Conservation (phyloP, 2,888 invertebrate species). For the Willowsia nigromaculata region DNA sequence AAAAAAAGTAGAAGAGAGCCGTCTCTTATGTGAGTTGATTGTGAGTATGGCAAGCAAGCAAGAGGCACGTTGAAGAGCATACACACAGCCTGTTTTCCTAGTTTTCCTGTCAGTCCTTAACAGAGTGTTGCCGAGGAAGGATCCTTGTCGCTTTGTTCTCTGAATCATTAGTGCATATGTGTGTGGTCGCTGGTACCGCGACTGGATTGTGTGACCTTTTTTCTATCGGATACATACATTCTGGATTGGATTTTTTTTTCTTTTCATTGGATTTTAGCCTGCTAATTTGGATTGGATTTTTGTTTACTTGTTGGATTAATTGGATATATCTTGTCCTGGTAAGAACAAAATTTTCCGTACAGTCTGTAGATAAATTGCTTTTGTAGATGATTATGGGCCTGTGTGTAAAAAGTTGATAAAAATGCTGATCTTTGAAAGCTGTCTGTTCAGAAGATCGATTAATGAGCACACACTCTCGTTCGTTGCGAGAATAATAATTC, state of each 20-base stretch:
- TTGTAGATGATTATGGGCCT: neutral
- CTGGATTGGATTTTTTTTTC: constrained; percentile 45
- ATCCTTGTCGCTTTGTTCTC: constrained; percentile 59
- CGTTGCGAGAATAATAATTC: too few species aligned
- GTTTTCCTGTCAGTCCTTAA: constrained; percentile 68
- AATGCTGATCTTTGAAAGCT: neutral
- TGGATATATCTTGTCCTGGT: constrained; percentile 33
- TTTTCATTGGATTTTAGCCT: constrained; percentile 16
- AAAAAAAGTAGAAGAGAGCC: neutral
- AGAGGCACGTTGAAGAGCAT: constrained; percentile 21
- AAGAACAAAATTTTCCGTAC: neutral
- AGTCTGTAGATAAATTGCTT: constrained; percentile 12
- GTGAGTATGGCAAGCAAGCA: neutral
- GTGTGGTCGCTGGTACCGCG: constrained; percentile 62
- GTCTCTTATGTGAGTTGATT: neutral
- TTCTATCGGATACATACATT: constrained; percentile 30
- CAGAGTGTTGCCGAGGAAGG: constrained; percentile 64
- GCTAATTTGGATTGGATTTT: constrained; percentile 37
- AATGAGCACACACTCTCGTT: neutral
- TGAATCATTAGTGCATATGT: constrained; percentile 63
- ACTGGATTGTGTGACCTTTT: constrained; percentile 54
- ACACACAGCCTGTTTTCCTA: constrained; percentile 70
- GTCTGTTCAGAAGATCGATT: neutral
- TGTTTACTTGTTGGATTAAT: constrained; percentile 35
- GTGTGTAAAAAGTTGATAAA: neutral